Evolutionary conservation across 2,888 invertebrate genomes (phyloP).

Genomic region (Dione vanillae): DNA sequence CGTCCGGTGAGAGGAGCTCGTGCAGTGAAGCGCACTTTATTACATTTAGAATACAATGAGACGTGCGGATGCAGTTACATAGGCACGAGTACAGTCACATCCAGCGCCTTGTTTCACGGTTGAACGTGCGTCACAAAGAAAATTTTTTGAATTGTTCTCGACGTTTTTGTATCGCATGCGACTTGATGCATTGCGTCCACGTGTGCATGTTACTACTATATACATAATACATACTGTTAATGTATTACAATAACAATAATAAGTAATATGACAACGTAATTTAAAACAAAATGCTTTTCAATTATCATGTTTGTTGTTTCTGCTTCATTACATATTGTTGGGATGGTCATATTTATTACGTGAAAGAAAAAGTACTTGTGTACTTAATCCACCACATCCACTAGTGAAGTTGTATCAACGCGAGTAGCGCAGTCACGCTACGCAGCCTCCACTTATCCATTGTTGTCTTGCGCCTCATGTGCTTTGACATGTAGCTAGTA

Average conservation of each 20-base stretch:
- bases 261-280: neutral
- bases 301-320: neutral
- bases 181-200: conserved; percentile 5
- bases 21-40: conserved; percentile 66
- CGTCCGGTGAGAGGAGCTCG: conserved; percentile 49
- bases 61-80: conserved; percentile 49
- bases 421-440: conserved; percentile 59
- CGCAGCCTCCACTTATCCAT: conserved; percentile 48
- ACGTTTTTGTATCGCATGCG: conserved; percentile 28
- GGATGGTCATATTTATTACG: neutral
- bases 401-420: conserved; percentile 58
- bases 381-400: conserved; percentile 28
- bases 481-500: conserved; percentile 15
- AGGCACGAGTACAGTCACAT: conserved; percentile 53
- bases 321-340: neutral
- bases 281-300: neutral
- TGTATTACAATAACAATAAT: neutral
- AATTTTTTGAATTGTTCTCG: conserved; percentile 41
- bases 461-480: conserved; percentile 47
- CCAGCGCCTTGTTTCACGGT: conserved; percentile 40
- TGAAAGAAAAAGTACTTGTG: conserved; percentile 8
- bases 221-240: too few relatives aligned
- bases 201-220: conserved; percentile 1
- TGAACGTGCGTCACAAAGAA: conserved; percentile 42
- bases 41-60: conserved; percentile 63